Evolutionary conservation across 2,888 invertebrate genomes (phyloP), one percentile per base, ranked within the genome.

Genomic region (Campopleginae sp.): DNA sequence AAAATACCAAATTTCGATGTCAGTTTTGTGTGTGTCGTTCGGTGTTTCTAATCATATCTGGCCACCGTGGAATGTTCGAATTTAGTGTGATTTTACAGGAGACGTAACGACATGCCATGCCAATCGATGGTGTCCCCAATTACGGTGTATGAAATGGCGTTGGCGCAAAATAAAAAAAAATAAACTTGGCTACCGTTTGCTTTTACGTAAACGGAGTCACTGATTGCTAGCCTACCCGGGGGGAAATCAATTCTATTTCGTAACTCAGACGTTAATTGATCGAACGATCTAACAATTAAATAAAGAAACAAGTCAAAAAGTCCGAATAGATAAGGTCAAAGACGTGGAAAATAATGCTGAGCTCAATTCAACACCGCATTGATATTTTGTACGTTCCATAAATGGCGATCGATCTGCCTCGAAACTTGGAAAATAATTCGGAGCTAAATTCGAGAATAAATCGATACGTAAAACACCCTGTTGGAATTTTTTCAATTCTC

Each of bases 381-480:
- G 46, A 70, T 71, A 17, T 74, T 61, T 61, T 61, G 44, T 61
- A 65, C 63, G 31, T 63, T 74, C 31, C 14, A n/a, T 76, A 83
- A 68, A 80, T 61, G 71, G 66, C 71, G 72, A 82, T 85, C 85
- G 85, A 82, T 80, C 80, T 38, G 44, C 76, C 19, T 66, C 51
- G 74, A 76, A 61, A 82, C 61, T 66, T 63, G 46, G 76, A 51
- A 80, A 65, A 66, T 77, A 74, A 74, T 77, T 83, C 80, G 72
- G 65, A 72, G 71, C 42, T 48, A 77, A 74, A 82, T 74, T 70
- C 51, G 74, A 27, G 42, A 82, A 74, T 63, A n/a, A 46, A 38
- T 78, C 51, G 82, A 78, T 71, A 54, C 68, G 42, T 17, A 63
- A 65, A 58, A 44, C 66, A 83, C 83, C 70, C 79, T 75, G 80